Evolutionary conservation across 2,797 vertebrate genomes (phyloP).

Genomic region (Phoeniculus purpureus): DNA sequence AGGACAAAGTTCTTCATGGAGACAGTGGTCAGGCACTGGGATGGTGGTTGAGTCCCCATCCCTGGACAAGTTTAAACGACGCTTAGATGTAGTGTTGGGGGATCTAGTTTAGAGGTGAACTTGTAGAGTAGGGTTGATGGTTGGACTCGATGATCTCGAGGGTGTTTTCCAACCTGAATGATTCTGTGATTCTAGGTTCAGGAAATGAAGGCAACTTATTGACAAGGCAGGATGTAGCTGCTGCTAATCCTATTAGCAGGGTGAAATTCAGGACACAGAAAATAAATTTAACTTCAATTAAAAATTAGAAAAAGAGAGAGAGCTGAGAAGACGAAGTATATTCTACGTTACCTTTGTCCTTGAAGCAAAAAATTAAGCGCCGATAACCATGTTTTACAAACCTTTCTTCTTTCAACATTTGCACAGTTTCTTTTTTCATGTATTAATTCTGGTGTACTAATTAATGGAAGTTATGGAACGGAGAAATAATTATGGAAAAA

Average conservation of each 20-base stretch:
- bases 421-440: background rate
- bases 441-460: background rate
- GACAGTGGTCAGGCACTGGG: too few relatives aligned
- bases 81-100: too few relatives aligned
- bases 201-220: background rate
- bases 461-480: background rate
- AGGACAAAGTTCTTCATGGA: too few relatives aligned
- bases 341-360: background rate
- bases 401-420: background rate
- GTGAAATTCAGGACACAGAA: background rate
- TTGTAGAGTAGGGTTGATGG: too few relatives aligned
- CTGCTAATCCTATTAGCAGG: background rate
- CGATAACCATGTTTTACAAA: background rate
- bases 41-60: too few relatives aligned
- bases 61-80: too few relatives aligned
- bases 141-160: too few relatives aligned
- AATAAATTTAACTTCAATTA: background rate
- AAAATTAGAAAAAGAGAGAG: background rate
- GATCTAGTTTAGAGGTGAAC: too few relatives aligned
- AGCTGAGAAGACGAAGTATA: background rate
- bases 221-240: accelerated
- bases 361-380: background rate
- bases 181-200: background rate
- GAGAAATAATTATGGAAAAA: background rate
- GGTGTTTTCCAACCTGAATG: too few relatives aligned